Base-by-base conservation (phyloP, 1,140 invertebrate genomes). In the Mactra quadrangularis region DNA sequence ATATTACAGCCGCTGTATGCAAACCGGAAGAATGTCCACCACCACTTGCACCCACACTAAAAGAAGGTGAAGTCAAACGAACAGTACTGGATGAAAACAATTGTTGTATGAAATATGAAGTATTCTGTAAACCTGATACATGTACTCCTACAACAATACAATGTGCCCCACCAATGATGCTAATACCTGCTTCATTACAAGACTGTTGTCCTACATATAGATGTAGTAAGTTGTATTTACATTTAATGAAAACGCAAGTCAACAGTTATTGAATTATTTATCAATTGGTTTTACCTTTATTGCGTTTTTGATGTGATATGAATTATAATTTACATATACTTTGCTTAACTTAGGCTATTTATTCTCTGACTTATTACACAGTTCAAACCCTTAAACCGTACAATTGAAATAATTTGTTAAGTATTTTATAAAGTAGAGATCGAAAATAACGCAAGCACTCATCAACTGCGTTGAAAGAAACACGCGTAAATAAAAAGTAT, bases 161-260 rank as follows among this genome's bases (percentile, higher is more conserved):
- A 6, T 82, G 78, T 27, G 25, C 52, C 15, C 11, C 66, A 33
- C 66, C 78, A 31, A 72, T 72, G 66, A 25, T 38, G 2, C 13
- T 82, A 29, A 9, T 60, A 47, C 53, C 66, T 3, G 66, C 59
- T 38, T 71, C n/a, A 41, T 0, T 22, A 0, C 27, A 82, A 15
- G 57, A 82, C 31, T 82, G 78, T 27, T 82, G 78, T 38, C 78
- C 53, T 33, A 82, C 78, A 1, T 82, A 71, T 55, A 57, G 45
- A 59, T 82, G 78, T 55, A 82, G 78, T 82, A 59, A 81, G 77
- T 81, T 47, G 13, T 60, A 15, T 35, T 11, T 6, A n/a, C n/a
- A n/a, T n/a, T n/a, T n/a, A n/a, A n/a, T n/a, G n/a, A n/a, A n/a
- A n/a, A n/a, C n/a, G n/a, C n/a, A n/a, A n/a, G n/a, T n/a, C n/a